phyloP scores from a whole-genome alignment of 2,888 invertebrate species.

The Timema podura region DNA sequence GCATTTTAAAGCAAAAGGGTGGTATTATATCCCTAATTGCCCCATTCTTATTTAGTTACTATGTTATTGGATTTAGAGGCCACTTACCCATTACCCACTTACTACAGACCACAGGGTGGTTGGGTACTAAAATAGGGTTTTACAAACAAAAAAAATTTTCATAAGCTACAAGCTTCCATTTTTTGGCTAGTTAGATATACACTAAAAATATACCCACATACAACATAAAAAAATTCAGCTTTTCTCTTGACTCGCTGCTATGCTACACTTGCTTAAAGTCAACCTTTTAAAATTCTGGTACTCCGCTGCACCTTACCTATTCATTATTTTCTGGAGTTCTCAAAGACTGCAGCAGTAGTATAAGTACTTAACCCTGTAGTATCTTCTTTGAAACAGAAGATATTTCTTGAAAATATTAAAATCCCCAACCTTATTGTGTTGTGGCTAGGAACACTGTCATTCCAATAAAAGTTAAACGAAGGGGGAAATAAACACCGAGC shows the following conservation, averaged over 20 bases:
- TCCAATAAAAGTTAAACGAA: too few species aligned
- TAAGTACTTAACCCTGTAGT: too few species aligned
- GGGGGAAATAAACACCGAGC: too few species aligned
- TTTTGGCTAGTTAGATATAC: not conserved
- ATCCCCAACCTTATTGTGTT: too few species aligned
- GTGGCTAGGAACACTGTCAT: too few species aligned
- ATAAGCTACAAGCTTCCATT: too few species aligned
- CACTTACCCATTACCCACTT: not conserved
- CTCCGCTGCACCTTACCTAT: not conserved
- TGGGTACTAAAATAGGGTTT: not conserved
- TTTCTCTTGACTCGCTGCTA: not conserved
- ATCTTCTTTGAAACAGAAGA: too few species aligned
- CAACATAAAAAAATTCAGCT: not conserved
- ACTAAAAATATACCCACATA: not conserved
- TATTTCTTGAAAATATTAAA: too few species aligned
- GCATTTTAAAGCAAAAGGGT: not conserved
- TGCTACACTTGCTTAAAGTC: not conserved
- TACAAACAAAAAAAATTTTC: not conserved
- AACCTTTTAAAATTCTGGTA: slow-evolving; percentile 9
- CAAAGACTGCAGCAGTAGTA: too few species aligned
- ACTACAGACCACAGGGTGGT: not conserved
- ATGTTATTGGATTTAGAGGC: not conserved
- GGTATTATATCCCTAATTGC: not conserved
- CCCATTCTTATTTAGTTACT: not conserved
- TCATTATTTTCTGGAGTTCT: too few species aligned